Base-by-base conservation (phyloP, 2,797 vertebrate species). In the Sebastes minor region DNA sequence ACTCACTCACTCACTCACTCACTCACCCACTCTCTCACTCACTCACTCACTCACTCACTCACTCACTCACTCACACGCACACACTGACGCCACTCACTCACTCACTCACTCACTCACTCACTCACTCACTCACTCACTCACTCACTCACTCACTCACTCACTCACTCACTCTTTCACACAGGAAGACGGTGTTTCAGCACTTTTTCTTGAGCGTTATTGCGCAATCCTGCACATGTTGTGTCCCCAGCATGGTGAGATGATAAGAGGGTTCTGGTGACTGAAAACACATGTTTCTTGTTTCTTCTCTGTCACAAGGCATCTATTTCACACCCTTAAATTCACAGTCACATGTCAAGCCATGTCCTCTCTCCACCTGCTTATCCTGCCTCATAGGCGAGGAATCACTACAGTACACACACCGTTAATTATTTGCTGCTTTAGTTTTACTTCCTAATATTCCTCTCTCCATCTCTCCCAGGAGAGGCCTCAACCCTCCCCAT, bases 401-500 rank as follows among this genome's bases (percentile, higher is more conserved):
- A n/a, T 28, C 49, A 71, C 60, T 22, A 3, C 33, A 35, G 33
- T 35, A 35, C 33, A 2, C 64, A 64, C 25, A 64, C 20, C 65
- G 55, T 62, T 56, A 2, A 18, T 49, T 49, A 8, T 46, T 49
- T 8, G 46, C 46, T 49, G 0, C 18, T 49, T 49, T 4, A 2
- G 2, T 57, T 66, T 52, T 46, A 11, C 25, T 11, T 13, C 7
- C 8, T n/a, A 20, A 27, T 68, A 35, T 27, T 14, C 81, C n/a
- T 86, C 33, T 82, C 59, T 84, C 69, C 81, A 7, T 75, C 63
- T 74, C 68, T 88, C 11, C 42, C 89, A 98, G 97, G 93, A 95
- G 97, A 95, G 97, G 97, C 79, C 96, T 98, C 91, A 98, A 98
- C 81, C 97, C 97, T 65, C 97, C 97, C 11, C 97, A 98, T 75